These are phyloP conservation scores for Drymodes brunneopygia DNA, from an alignment of 2,113 vertebrate species.

Conservation along the genomic window DNA sequence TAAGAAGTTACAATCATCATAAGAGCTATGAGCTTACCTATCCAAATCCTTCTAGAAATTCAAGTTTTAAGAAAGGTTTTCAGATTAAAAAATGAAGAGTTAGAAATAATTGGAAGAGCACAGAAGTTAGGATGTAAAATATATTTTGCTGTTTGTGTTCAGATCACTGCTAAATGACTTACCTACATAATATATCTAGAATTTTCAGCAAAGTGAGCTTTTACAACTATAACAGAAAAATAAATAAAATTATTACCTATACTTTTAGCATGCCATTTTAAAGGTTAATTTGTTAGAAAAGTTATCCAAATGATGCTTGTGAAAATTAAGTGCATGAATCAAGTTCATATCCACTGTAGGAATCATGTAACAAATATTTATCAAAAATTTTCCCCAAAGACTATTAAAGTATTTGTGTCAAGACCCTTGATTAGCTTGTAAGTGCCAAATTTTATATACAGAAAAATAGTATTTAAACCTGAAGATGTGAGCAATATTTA, in stretches of 20 bases:
- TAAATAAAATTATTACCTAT: not conserved
- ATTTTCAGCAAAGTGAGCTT: not conserved
- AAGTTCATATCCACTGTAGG: not conserved
- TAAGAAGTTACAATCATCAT: not conserved
- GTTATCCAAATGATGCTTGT: not conserved
- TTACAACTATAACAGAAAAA: not conserved
- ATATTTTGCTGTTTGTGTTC: not conserved
- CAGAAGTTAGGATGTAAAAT: not conserved
- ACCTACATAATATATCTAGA: not conserved
- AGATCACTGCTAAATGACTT: not conserved
- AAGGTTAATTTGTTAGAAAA: not conserved
- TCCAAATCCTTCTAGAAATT: not conserved
- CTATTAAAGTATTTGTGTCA: not conserved
- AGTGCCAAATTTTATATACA: not conserved
- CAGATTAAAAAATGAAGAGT: not conserved
- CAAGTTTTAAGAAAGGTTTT: not conserved
- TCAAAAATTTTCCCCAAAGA: not conserved
- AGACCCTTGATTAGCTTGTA: not conserved
- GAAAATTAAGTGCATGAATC: not conserved
- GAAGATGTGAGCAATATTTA: not conserved
- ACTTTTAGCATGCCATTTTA: not conserved
- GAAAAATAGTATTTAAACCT: not conserved
- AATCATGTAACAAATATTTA: not conserved
- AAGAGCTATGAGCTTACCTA: not conserved
- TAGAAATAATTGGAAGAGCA: not conserved